phyloP scores from a whole-genome alignment of 2,888 invertebrate species.

The Rhingia campestris region DNA sequence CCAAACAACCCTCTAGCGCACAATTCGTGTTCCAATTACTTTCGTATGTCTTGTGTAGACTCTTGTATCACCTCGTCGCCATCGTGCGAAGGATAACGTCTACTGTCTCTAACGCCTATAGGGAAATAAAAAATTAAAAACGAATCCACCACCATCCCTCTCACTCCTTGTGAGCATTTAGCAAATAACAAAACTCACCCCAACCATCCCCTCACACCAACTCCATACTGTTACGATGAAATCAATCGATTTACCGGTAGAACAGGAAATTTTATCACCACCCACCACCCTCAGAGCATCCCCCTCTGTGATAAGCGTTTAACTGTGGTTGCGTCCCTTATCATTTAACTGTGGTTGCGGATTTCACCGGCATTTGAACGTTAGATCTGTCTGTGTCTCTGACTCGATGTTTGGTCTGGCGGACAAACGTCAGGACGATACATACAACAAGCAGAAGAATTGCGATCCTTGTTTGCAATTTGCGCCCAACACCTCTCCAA shows the following conservation, averaged over 20 bases:
- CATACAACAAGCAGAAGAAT: not conserved
- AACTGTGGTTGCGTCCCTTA: not conserved
- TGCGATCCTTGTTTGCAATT: conserved; percentile 1
- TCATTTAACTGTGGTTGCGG: conserved; percentile 37
- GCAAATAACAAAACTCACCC: conserved; percentile 14
- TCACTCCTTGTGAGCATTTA: conserved; percentile 6
- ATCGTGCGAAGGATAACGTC: not conserved
- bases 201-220: not conserved
- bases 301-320: too few relatives aligned
- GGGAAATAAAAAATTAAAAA: not conserved
- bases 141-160: not conserved
- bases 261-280: conserved; percentile 27
- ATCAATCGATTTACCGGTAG: conserved; percentile 50
- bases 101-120: not conserved
- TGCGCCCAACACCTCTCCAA: conserved; percentile 23
- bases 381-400: conserved; percentile 3
- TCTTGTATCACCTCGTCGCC: not conserved
- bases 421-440: too few relatives aligned
- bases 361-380: conserved; percentile 27
- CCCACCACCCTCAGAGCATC: not conserved
- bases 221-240: not conserved
- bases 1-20: not conserved
- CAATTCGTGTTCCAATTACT: conserved; percentile 29
- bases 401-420: too few relatives aligned
- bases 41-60: not conserved